Percentiles rank a stretch among this genome's conserved stretches.
phyloP scores from a whole-genome alignment of 2,113 vertebrate species.

The Embiotoca jacksoni region DNA sequence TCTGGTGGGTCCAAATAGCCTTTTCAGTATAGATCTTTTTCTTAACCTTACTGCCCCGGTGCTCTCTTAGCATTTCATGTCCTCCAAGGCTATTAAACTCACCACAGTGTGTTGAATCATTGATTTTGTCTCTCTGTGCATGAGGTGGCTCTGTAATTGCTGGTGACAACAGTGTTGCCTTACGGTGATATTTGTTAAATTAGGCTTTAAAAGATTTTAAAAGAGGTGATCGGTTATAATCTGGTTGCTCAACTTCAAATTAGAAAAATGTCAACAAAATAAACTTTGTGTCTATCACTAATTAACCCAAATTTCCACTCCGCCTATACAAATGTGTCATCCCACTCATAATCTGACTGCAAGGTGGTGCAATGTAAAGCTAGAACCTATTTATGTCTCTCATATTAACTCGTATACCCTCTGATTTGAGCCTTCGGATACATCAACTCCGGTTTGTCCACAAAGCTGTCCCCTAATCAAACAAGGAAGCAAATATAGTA shows the following conservation, averaged over 20 bases:
- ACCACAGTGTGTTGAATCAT: conserved; percentile 71
- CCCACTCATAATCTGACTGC: not conserved
- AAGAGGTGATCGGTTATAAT: conserved; percentile 8
- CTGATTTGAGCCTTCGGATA: conserved; percentile 53
- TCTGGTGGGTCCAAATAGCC: conserved; percentile 37
- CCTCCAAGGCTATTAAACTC: conserved; percentile 67
- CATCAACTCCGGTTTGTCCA: conserved; percentile 56
- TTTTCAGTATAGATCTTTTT: conserved; percentile 69
- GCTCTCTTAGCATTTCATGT: conserved; percentile 60
- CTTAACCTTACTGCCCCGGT: conserved; percentile 62
- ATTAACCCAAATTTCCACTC: conserved; percentile 8
- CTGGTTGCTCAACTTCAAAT: not conserved
- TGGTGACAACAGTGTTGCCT: conserved; percentile 59
- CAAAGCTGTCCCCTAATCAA: conserved; percentile 73
- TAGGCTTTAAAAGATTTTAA: conserved; percentile 31
- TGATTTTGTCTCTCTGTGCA: conserved; percentile 77
- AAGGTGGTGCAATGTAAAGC: conserved; percentile 4
- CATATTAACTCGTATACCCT: conserved; percentile 43
- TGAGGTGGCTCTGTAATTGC: conserved; percentile 73
- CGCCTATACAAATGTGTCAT: not conserved
- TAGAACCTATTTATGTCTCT: conserved; percentile 24
- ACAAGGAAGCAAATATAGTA: conserved; percentile 56
- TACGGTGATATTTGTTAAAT: conserved; percentile 44
- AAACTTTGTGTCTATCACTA: not conserved
- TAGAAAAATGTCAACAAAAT: conserved; percentile 21